Evolutionary conservation across 2,888 invertebrate species (phyloP), one percentile per base, ranked within the genome.

Genomic region (Lasioglossum villosulum): DNA sequence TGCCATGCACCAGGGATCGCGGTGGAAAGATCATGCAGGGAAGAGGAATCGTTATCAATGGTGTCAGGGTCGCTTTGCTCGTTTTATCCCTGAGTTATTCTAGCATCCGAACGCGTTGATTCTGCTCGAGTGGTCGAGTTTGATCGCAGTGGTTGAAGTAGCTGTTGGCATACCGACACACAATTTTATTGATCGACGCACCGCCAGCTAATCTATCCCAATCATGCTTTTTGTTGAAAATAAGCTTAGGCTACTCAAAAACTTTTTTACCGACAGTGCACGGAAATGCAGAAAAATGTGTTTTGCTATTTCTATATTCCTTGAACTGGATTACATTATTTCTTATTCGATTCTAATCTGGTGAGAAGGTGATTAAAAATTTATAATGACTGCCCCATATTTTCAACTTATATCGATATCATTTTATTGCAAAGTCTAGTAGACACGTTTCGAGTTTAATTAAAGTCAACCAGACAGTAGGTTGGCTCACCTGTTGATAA

Each of bases 21-120:
- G n/a, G 77, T 30, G 70, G 66, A 75, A 74, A 80, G 84, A 87
- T 83, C 75, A 73, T 82, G 84, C 77, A 66, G 82, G 79, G 81
- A 83, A 76, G 83, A 76, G 81, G 77, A 91, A 84, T 89, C 83
- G 88, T 92, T 92, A 92, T 91, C 91, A 90, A 87, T 87, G 87
- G 89, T 91, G 92, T 89, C 92, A 91, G 88, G 91, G 89, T 89
- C 88, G 74, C 82, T 79, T 86, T 83, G 82, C 80, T 82, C 86
- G 83, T 87, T 90, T 89, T 84, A 85, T 81, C 78, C 59, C 82
- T 59, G 59, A 85, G 80, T 85, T 86, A 88, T 83, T 82, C 81
- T 68, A 80, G 72, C 84, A 84, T 84, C 81, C 83, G 84, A 89
- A 63, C 30, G 63, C 63, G 30, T 30, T 63, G 6, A 30, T 16